Conservation (phyloP, 2,113 vertebrate species). For the Semnornis frantzii region DNA sequence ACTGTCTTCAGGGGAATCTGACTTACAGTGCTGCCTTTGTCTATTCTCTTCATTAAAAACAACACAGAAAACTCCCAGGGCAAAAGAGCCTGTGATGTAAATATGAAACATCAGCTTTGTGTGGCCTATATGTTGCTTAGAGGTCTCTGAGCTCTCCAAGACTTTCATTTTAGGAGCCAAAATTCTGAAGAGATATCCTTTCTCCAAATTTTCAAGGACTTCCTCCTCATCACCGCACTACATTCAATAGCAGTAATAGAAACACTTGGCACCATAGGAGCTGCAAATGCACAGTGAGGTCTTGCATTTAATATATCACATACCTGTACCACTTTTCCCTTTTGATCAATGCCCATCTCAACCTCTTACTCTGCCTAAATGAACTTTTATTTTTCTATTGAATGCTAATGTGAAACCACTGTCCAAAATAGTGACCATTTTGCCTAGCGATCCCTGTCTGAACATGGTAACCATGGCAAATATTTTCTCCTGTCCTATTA, state of each 20-base stretch:
- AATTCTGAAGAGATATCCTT: neutral
- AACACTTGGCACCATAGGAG: neutral
- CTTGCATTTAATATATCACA: neutral
- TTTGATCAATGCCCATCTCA: neutral
- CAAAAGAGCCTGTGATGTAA: neutral
- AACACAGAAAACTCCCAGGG: neutral
- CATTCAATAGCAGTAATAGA: neutral
- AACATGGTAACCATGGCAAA: neutral
- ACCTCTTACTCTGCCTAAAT: neutral
- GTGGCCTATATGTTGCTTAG: neutral
- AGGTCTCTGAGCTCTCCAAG: neutral
- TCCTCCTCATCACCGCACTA: neutral
- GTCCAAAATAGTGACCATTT: neutral
- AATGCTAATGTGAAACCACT: neutral
- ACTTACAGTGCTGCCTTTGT: conserved; percentile 50
- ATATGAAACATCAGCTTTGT: neutral
- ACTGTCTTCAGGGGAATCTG: conserved; percentile 43
- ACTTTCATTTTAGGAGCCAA: neutral
- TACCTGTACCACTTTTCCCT: neutral
- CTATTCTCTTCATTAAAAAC: conserved; percentile 26
- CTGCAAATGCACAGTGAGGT: neutral
- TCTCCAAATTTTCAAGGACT: neutral
- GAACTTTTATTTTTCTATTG: neutral
- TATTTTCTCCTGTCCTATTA: neutral
- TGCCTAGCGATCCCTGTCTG: neutral